Conservation (phyloP, 2,888 invertebrate species). For the Lucinisca nassula region DNA sequence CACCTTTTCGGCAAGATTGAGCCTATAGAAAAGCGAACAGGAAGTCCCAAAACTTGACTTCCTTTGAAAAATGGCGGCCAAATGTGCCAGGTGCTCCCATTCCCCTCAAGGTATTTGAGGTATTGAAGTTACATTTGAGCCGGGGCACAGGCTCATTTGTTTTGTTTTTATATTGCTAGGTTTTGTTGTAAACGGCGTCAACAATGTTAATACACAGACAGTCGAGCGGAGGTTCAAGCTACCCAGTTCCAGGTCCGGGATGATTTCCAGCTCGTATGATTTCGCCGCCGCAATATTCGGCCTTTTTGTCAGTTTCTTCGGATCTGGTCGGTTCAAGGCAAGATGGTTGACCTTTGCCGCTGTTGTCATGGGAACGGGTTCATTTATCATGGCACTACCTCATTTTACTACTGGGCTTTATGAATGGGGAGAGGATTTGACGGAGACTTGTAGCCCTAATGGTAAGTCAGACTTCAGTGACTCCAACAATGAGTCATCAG, state of each 20-base stretch:
- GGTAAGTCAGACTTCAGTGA: too few relatives aligned
- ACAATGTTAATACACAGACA: conserved; percentile 85
- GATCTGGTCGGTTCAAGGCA: conserved; percentile 89
- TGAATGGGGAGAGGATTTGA: conserved; percentile 77
- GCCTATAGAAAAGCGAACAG: too few relatives aligned
- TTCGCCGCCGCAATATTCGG: conserved; percentile 84
- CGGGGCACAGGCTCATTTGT: too few relatives aligned
- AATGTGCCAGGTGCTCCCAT: too few relatives aligned
- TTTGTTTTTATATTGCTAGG: conserved; percentile 77
- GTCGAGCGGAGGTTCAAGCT: conserved; percentile 85
- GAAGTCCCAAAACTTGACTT: too few relatives aligned
- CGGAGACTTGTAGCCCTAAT: conserved; percentile 37
- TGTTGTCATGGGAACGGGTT: conserved; percentile 91
- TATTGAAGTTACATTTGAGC: too few relatives aligned
- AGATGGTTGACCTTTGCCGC: conserved; percentile 92
- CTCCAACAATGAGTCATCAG: too few relatives aligned
- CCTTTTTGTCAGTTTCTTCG: conserved; percentile 80
- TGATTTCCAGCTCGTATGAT: conserved; percentile 86
- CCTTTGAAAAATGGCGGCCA: too few relatives aligned
- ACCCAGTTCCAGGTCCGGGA: conserved; percentile 82
- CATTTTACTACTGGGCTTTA: conserved; percentile 93
- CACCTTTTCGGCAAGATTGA: too few relatives aligned
- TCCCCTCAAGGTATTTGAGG: too few relatives aligned
- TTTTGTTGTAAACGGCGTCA: conserved; percentile 86
- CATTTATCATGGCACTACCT: conserved; percentile 94